Conservation (phyloP, 2,113 vertebrate genomes). For the Colaptes auratus region DNA sequence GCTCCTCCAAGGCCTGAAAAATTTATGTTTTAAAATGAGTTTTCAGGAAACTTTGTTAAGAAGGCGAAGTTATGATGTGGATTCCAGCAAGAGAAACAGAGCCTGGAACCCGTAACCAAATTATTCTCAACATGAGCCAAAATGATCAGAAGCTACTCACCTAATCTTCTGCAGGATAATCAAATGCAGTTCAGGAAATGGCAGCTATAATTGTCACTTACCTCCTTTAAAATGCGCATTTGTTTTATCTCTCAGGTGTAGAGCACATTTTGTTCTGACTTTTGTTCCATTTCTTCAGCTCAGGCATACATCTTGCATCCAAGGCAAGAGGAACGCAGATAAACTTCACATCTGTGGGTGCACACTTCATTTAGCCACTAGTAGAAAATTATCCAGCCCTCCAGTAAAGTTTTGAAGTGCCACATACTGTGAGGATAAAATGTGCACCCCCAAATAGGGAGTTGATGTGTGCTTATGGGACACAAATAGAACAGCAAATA, state of each 20-base stretch:
- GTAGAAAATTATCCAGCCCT: background rate
- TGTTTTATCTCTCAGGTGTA: background rate
- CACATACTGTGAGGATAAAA: background rate
- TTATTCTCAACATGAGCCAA: background rate
- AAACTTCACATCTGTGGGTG: background rate
- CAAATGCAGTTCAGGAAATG: background rate
- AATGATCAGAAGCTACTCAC: background rate
- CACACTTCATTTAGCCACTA: background rate
- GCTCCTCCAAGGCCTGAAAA: background rate
- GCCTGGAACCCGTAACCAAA: background rate
- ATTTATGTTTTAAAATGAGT: background rate
- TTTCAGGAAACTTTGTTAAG: background rate
- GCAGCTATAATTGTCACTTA: background rate
- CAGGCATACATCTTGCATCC: background rate
- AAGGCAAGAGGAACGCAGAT: background rate
- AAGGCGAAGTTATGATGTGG: background rate
- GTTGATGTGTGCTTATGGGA: background rate
- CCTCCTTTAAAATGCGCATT: background rate
- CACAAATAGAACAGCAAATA: background rate
- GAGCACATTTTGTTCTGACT: background rate
- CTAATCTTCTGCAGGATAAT: background rate
- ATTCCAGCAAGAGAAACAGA: background rate
- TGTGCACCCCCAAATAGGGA: background rate
- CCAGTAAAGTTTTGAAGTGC: background rate
- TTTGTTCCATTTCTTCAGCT: background rate